Base-by-base conservation (phyloP, 2,113 vertebrate genomes). In the Shinisaurus crocodilurus region DNA sequence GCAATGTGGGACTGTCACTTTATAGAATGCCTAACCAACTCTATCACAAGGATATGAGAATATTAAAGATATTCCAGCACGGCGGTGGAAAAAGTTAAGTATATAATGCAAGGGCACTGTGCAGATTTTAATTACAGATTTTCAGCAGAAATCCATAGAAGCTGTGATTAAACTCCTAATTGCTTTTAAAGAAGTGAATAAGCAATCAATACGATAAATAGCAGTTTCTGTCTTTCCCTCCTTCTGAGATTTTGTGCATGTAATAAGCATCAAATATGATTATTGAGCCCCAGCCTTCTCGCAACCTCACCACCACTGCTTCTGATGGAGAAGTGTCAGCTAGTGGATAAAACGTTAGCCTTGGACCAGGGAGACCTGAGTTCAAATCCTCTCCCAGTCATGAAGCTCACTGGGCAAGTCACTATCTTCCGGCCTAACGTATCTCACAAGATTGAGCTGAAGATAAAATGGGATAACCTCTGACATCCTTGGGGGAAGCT, bases 101-200 rank as follows among this genome's bases (percentile, higher is more conserved):
- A 93, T 84, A 94, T 95, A 95, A 93, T 92, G 91, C 92, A 86
- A 94, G 85, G 90, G 83, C 89, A 95, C 89, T 91, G 94, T 70
- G 77, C 90, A 96, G 96, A 96, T 96, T 96, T 96, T 96, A 96
- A 96, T 96, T 96, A 96, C 96, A 96, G 96, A 96, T 96, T 80
- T 96, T 95, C 63, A 70, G 16, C 4, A 90, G 95, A 96, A 96
- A 96, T 96, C 96, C 94, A 96, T 96, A 94, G 93, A 94, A 96
- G 92, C 94, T 92, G 94, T 95, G 96, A 96, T 96, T 96, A 96
- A 96, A 95, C 88, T 92, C 92, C 94, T 95, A 96, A 96, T 96
- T 94, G 95, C 96, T 96, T 96, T 95, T 93, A 96, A 95, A 96
- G 95, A 93, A 95, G 93, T 93, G 94, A 96, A 94, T 94, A 95